These are phyloP conservation scores for Amblyteles armatorius DNA, from an alignment of 2,888 invertebrate genomes.

Conservation along the genomic window DNA sequence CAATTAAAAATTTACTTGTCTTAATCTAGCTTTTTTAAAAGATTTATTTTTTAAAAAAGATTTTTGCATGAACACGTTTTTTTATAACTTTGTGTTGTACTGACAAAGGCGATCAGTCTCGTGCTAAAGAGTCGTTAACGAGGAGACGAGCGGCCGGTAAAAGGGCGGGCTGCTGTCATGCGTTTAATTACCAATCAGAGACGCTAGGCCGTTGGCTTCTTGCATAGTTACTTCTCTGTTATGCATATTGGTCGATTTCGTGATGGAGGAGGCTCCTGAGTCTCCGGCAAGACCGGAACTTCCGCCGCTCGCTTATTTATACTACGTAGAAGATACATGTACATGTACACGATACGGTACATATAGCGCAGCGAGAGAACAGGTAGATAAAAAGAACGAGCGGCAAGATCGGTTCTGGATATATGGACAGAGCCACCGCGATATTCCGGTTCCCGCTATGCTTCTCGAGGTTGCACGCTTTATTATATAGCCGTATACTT, in stretches of 20 bases:
- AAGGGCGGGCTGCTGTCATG: constrained; percentile 77
- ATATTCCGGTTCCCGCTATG: constrained; percentile 57
- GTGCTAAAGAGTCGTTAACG: constrained; percentile 66
- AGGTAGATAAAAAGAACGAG: constrained; percentile 34
- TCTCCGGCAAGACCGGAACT: constrained; percentile 69
- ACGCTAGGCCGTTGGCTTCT: constrained; percentile 71
- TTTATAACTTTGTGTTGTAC: constrained; percentile 3
- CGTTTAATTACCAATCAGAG: constrained; percentile 81
- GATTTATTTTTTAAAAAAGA: constrained; percentile 15
- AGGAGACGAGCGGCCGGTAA: constrained; percentile 68
- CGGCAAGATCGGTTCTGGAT: constrained; percentile 54
- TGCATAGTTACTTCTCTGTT: constrained; percentile 17
- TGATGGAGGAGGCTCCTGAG: constrained; percentile 33
- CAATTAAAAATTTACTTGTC: neutral
- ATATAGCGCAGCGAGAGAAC: constrained; percentile 21
- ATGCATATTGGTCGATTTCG: constrained; percentile 69
- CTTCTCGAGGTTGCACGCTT: constrained; percentile 57
- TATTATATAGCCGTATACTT: constrained; percentile 43
- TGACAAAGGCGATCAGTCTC: constrained; percentile 59
- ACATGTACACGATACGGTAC: neutral
- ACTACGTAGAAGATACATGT: constrained; percentile 11
- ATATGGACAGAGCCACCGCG: constrained; percentile 39
- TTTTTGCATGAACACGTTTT: neutral
- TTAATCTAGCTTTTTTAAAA: constrained; percentile 11
- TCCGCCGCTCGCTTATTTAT: constrained; percentile 54